Evolutionary conservation across 2,797 vertebrate species (phyloP), one percentile per base, ranked within the genome.

Genomic region (Prionace glauca): DNA sequence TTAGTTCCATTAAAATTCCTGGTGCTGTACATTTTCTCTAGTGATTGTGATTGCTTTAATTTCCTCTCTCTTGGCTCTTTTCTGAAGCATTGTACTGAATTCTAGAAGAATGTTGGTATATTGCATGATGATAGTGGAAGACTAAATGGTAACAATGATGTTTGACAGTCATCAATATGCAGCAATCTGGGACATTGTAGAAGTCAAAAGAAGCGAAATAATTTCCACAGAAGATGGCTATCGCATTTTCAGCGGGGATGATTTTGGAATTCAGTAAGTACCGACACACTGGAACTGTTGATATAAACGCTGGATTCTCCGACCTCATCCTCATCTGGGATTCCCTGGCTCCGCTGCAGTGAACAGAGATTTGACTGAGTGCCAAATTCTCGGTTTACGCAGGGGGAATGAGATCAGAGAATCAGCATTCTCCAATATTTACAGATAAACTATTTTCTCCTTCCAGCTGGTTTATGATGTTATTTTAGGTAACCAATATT

Each of bases 381-480:
- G 50, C 50, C 50, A 56, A 56, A 56, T 5, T 56, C 50, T 56
- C 50, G 5, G 50, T 56, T 56, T 4, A 56, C 50, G 50, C 50
- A 7, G 50, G 3, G 50, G 3, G 50, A 56, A 56, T 3, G 5
- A 56, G 50, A 56, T 56, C 50, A 56, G 50, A 56, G 50, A 56
- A 90, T 84, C 81, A 84, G 10, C 1, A 90, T 90, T n/a, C 60
- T 62, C 60, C 87, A 62, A 32, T 90, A 90, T 90, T 90, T 90
- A 65, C 14, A 32, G 56, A 62, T n/a, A 5, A n/a, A 62, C 60
- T 18, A 18, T 50, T 29, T 87, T 12, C 0, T 62, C 62, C 36
- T 84, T 84, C 16, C 36, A 16, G 60, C 29, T 60, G 11, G 11
- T 22, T 88, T 12, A 90, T 32, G 7, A 62, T 62, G 56, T 8